Evolutionary conservation across 2,888 invertebrate species (phyloP).

Genomic region (Nemapogon koenigi): DNA sequence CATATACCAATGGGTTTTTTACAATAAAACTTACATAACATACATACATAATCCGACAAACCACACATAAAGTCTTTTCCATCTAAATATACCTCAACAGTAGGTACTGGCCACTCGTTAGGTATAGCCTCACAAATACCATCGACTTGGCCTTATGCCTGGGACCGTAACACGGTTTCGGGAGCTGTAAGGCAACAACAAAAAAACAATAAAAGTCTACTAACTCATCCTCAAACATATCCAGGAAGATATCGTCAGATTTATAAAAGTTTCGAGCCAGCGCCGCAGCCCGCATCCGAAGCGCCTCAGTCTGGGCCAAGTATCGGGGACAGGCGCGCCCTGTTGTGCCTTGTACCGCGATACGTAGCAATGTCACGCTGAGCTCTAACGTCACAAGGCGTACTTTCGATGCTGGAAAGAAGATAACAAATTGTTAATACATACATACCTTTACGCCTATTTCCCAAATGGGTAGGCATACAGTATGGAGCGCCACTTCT

Average conservation of each 20-base stretch:
- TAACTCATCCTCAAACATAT: conserved; percentile 97
- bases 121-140: too few species aligned
- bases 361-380: conserved; percentile 77
- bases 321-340: conserved; percentile 66
- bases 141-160: too few species aligned
- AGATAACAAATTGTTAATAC: conserved; percentile 9
- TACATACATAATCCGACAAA: too few species aligned
- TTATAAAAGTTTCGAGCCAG: conserved; percentile 92
- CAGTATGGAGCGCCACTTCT: too few species aligned
- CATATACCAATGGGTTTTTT: too few species aligned
- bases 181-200: too few species aligned
- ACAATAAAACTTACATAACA: too few species aligned
- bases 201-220: conserved; percentile 28
- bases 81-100: too few species aligned
- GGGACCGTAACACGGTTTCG: too few species aligned
- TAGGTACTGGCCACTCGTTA: too few species aligned
- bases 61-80: too few species aligned
- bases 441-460: background rate
- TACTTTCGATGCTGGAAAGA: conserved; percentile 76
- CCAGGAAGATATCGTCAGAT: conserved; percentile 97
- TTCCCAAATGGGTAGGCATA: too few species aligned
- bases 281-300: conserved; percentile 79
- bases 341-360: conserved; percentile 57
- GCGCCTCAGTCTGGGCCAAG: conserved; percentile 64
- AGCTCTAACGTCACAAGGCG: conserved; percentile 93